phyloP scores from a whole-genome alignment of 2,888 invertebrate genomes.

The Euzetes globulus region DNA sequence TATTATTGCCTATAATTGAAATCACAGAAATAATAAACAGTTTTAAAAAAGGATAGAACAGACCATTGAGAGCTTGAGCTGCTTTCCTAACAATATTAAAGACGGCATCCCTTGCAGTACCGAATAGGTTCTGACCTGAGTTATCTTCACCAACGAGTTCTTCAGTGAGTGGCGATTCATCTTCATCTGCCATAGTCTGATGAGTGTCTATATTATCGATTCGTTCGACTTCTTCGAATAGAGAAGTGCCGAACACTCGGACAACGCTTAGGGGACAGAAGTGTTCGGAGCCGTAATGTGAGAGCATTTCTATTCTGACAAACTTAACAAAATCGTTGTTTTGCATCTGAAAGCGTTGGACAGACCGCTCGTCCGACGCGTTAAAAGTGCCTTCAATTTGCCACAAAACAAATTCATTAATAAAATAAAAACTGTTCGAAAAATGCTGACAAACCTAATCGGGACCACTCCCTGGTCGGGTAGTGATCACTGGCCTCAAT shows the following conservation, averaged over 20 bases:
- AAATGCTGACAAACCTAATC: conserved; percentile 18
- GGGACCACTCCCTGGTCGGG: conserved; percentile 84
- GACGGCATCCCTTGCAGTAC: conserved; percentile 80
- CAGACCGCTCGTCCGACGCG: conserved; percentile 73
- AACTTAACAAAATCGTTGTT: conserved; percentile 73
- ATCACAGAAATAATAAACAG: background rate
- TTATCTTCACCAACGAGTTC: conserved; percentile 34
- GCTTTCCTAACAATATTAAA: conserved; percentile 87
- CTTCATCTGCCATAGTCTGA: conserved; percentile 43
- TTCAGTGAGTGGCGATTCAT: conserved; percentile 40
- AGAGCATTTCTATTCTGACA: conserved; percentile 77
- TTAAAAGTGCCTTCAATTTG: conserved; percentile 62
- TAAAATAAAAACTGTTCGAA: background rate
- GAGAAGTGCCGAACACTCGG: conserved; percentile 80
- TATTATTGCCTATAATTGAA: conserved; percentile 19
- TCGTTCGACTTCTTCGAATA: conserved; percentile 66
- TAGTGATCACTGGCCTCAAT: conserved; percentile 80
- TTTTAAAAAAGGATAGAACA: background rate
- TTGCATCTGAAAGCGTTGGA: conserved; percentile 74
- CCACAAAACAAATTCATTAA: background rate
- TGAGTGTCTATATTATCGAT: conserved; percentile 54
- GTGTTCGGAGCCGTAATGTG: conserved; percentile 92
- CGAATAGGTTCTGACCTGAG: conserved; percentile 50
- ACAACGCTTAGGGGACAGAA: conserved; percentile 96
- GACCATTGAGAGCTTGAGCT: conserved; percentile 57